Conservation (phyloP, 2,113 vertebrate genomes). For the Sceloporus undulatus region DNA sequence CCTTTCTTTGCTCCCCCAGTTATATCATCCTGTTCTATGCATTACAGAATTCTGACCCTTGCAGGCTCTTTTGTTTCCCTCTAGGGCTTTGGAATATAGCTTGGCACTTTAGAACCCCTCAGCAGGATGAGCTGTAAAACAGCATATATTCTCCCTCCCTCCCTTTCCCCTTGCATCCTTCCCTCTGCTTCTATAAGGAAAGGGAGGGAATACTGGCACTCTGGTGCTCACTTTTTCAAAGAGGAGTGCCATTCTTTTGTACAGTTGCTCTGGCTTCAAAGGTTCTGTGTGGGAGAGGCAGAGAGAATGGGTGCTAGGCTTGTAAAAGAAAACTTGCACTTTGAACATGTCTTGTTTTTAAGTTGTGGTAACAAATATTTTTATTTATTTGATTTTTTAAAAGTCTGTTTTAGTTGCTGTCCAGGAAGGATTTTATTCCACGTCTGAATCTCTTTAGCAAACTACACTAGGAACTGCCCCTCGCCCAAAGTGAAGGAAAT, state of each 20-base stretch:
- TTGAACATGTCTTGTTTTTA: conserved; percentile 83
- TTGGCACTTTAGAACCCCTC: conserved; percentile 80
- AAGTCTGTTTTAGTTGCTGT: conserved; percentile 75
- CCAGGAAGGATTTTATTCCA: conserved; percentile 49
- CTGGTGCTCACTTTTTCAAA: conserved; percentile 75
- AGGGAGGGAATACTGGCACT: conserved; percentile 73
- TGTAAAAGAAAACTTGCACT: conserved; percentile 84
- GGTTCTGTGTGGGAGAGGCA: conserved; percentile 71
- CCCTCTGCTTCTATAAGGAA: conserved; percentile 71
- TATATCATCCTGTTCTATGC: conserved; percentile 74
- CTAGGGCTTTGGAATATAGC: conserved; percentile 74
- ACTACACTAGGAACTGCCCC: conserved; percentile 52
- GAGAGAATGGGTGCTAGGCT: conserved; percentile 79
- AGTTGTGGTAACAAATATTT: conserved; percentile 83
- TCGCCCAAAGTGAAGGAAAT: conserved; percentile 49
- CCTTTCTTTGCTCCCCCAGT: conserved; percentile 75
- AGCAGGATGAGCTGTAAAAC: conserved; percentile 77
- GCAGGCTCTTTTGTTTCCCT: conserved; percentile 73
- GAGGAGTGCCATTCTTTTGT: conserved; percentile 62
- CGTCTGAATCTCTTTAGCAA: conserved; percentile 58
- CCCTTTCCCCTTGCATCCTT: conserved; percentile 39
- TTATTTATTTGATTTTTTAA: conserved; percentile 79
- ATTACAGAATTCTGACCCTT: conserved; percentile 75
- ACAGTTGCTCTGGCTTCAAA: conserved; percentile 49
- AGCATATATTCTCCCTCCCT: conserved; percentile 28